Conservation (phyloP, 2,113 vertebrate genomes). For the Ceyx melanurus region DNA sequence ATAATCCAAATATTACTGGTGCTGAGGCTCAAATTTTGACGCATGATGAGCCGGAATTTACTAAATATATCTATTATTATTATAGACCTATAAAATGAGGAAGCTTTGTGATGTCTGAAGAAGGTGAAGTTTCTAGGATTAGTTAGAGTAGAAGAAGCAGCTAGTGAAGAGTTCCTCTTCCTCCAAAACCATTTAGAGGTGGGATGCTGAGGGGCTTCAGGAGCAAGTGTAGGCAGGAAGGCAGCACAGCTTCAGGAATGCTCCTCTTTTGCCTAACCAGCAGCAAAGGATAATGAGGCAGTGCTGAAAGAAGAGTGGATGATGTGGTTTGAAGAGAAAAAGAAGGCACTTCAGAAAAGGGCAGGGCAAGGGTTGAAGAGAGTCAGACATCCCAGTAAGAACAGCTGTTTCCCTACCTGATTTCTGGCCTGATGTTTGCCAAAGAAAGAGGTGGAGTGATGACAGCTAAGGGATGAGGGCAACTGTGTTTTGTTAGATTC, state of each 20-base stretch:
- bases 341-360: background rate
- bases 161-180: background rate
- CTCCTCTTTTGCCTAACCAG: background rate
- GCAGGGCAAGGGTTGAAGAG: rapidly evolving
- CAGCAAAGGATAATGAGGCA: background rate
- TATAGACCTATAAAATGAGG: background rate
- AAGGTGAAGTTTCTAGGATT: background rate
- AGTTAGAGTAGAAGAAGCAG: background rate
- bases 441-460: background rate
- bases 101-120: background rate
- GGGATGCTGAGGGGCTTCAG: background rate
- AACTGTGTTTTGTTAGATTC: background rate
- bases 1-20: background rate
- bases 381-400: background rate
- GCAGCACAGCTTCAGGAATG: background rate
- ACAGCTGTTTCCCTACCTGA: background rate
- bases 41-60: background rate
- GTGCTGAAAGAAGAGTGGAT: background rate
- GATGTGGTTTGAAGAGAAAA: background rate
- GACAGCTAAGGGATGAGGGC: background rate
- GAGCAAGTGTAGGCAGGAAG: background rate
- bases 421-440: background rate
- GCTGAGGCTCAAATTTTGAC: background rate
- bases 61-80: background rate
- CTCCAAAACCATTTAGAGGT: background rate